Conservation (phyloP, 2,113 vertebrate genomes). For the Onychorhynchus coronatus region DNA sequence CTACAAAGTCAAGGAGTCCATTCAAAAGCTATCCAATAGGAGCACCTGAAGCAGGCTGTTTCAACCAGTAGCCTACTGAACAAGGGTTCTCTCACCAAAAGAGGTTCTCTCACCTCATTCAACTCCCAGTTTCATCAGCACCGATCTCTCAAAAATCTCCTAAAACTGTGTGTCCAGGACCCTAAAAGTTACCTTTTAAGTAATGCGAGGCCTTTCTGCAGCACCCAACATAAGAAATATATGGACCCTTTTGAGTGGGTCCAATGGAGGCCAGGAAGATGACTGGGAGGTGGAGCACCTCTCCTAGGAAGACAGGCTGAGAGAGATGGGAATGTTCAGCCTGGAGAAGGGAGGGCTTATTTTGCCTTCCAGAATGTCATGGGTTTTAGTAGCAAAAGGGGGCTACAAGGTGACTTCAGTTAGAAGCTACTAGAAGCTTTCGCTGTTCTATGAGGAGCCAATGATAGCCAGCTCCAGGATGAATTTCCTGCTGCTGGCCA, state of each 20-base stretch:
- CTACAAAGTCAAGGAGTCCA: neutral
- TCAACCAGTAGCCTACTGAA: neutral
- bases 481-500: too few species aligned
- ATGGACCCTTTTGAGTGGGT: accelerated
- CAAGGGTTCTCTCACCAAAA: neutral
- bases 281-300: neutral
- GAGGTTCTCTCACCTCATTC: neutral
- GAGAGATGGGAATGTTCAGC: neutral
- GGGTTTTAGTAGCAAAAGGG: too few species aligned
- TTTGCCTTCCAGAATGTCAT: neutral
- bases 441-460: too few species aligned
- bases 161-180: neutral
- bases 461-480: too few species aligned
- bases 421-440: too few species aligned
- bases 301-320: neutral
- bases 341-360: neutral
- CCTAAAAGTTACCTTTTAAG: neutral
- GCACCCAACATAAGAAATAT: neutral
- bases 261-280: neutral
- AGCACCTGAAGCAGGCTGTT: neutral
- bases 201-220: neutral
- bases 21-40: neutral
- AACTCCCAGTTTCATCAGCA: neutral
- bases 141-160: neutral
- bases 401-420: too few species aligned